These are phyloP conservation scores for Crotalus horridus DNA, from an alignment of 2,113 vertebrate species.

Conservation along the genomic window DNA sequence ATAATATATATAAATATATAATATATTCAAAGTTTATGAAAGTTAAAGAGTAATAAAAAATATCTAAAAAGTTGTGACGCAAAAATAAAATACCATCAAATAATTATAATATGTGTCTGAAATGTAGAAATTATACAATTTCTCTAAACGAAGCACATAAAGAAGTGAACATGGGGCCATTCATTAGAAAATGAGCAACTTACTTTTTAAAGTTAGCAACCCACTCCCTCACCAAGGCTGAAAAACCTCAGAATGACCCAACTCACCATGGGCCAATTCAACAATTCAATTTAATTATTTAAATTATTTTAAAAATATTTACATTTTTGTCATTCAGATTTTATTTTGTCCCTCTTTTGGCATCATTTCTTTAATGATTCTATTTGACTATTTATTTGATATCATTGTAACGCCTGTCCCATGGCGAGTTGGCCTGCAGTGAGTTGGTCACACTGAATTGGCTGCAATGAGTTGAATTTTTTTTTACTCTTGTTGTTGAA, in stretches of 20 bases:
- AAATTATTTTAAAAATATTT: neutral
- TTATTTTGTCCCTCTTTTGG: neutral
- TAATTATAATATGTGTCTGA: neutral
- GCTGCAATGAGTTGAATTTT: neutral
- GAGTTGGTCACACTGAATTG: neutral
- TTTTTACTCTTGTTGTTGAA: neutral
- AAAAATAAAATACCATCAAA: neutral
- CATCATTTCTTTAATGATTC: neutral
- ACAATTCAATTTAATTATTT: neutral
- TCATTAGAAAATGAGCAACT: neutral
- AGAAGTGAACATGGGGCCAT: neutral
- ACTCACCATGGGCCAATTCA: neutral
- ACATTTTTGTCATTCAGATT: neutral
- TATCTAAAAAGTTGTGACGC: neutral
- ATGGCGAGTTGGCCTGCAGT: neutral
- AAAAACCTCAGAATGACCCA: neutral
- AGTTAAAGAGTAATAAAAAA: neutral
- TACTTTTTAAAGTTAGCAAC: neutral
- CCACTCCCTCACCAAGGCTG: neutral
- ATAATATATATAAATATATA: neutral
- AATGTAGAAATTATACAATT: neutral
- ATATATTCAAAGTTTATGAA: neutral
- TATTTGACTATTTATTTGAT: neutral
- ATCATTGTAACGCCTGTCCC: neutral
- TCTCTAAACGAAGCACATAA: neutral